These are phyloP conservation scores for Benitochromis conjunctus DNA, from an alignment of 2,113 vertebrate genomes.

Conservation along the genomic window DNA sequence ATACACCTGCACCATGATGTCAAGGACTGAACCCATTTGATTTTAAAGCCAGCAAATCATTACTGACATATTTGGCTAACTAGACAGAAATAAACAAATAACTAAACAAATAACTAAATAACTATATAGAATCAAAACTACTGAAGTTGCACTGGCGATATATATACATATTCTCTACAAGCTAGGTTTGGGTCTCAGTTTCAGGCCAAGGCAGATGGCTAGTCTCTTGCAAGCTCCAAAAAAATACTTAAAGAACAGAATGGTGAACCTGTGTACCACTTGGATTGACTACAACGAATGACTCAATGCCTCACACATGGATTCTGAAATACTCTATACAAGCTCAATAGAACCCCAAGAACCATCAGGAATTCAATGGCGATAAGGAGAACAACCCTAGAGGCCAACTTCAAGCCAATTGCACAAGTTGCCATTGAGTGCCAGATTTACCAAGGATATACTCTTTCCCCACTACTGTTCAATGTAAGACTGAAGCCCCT, in stretches of 20 bases:
- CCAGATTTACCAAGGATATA: background rate
- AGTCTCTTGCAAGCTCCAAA: background rate
- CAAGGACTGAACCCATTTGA: too few relatives aligned
- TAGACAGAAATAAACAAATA: too few relatives aligned
- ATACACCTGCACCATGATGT: too few relatives aligned
- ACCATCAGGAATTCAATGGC: background rate
- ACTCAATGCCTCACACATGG: background rate
- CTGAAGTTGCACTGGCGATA: too few relatives aligned
- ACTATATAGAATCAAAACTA: too few relatives aligned
- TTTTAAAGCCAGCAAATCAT: too few relatives aligned
- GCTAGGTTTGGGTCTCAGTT: background rate
- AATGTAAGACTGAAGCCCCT: too few relatives aligned
- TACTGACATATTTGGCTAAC: too few relatives aligned
- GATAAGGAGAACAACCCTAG: background rate
- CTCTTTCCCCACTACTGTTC: background rate
- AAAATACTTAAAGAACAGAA: too few relatives aligned
- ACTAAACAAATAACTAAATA: too few relatives aligned
- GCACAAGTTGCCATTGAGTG: background rate
- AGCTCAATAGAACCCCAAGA: background rate
- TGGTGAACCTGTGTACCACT: background rate
- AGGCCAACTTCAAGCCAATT: background rate
- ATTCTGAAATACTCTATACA: background rate
- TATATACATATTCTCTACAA: too few relatives aligned
- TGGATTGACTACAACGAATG: background rate
- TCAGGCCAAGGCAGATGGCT: background rate